Percentiles rank a stretch among this genome's conserved stretches.
Evolutionary conservation across 35 echinoderm and acorn worm species (phyloP).

Genomic region (Ophioderma brevispina): DNA sequence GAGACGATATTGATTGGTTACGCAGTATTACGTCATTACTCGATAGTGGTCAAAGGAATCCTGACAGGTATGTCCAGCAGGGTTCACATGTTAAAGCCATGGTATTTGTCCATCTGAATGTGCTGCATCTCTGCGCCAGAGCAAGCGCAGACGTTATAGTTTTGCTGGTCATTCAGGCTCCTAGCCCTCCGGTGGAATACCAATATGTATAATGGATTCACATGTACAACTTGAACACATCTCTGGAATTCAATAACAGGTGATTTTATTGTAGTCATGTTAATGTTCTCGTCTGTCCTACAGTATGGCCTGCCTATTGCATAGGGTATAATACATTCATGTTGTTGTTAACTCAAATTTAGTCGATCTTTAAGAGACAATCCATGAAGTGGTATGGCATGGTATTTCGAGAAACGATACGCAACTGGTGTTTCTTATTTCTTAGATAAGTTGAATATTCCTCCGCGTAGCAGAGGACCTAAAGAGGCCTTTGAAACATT

Average conservation of each 20-base stretch:
- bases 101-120: not conserved
- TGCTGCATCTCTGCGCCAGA: no score
- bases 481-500: slow-evolving; percentile 47
- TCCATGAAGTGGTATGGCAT: no score
- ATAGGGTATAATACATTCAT: not conserved
- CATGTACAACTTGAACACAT: no score
- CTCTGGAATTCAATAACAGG: no score
- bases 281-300: no score
- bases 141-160: no score
- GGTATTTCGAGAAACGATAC: not conserved
- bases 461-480: slow-evolving; percentile 61
- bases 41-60: not conserved
- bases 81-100: not conserved
- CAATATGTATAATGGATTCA: no score
- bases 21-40: not conserved
- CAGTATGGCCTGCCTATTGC: not conserved
- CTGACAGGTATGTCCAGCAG: not conserved
- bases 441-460: not conserved
- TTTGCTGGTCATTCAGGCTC: no score
- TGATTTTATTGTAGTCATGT: no score
- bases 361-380: not conserved
- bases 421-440: not conserved
- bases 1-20: not conserved
- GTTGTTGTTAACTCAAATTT: not conserved
- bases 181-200: no score